Evolutionary conservation across 2,797 vertebrate genomes (phyloP), one percentile per base, ranked within the genome.

Genomic region (Ispidina lecontei): DNA sequence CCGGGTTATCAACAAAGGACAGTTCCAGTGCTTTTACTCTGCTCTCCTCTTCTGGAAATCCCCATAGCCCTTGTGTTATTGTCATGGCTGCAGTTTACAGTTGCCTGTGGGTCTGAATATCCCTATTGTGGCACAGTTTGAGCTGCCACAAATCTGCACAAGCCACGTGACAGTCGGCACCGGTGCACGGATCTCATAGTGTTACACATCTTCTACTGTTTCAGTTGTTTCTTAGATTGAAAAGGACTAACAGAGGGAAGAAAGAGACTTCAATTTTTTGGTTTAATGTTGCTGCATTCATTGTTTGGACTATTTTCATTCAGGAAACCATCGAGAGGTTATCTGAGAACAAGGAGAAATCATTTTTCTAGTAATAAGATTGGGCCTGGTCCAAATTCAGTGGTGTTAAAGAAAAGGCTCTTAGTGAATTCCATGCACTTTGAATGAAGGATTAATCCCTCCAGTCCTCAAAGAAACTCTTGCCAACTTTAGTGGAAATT

Each of bases 371-470:
- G 60, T 58, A 76, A 47, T 82, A 82, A 86, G 56, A 55, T 65
- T 92, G 77, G 83, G 68, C 51, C 71, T 59, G 74, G 74, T 84
- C 85, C 86, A 96, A 91, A 90, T 73, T 62, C 68, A 37, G 25
- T n/a, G 23, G 35, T 1, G 0, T 82, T 91, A 84, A 91, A 92
- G 58, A 70, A 92, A 95, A 82, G 54, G 65, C 31, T 95, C 39
- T 82, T 76, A 68, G 58, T 77, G 68, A 90, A 89, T 93, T 92
- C 93, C 20, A 26, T 10, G 25, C 71, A 64, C 58, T 86, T 58
- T 84, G 54, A 92, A 82, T 84, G 80, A 87, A 88, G 60, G 74
- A 92, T 80, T 94, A 96, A 90, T 83, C 55, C 29, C 39, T n/a
- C 71, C 7, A 0, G n/a, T 86, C 43, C 41, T 88, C 65, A 63